Evolutionary conservation across 2,888 invertebrate genomes (phyloP).

Genomic region (Oscheius onirici): DNA sequence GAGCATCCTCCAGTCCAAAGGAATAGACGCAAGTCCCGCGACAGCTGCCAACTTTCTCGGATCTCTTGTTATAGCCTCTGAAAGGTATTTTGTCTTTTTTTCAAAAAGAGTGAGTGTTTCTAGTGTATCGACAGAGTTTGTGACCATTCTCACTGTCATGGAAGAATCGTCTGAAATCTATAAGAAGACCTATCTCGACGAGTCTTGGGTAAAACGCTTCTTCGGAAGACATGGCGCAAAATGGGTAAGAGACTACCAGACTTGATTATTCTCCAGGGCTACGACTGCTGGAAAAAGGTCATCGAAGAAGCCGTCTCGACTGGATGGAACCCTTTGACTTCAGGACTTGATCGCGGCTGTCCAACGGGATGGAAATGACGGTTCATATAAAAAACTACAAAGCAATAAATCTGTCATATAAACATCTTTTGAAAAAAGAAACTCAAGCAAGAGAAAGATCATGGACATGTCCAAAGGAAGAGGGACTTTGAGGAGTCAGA

Average conservation of each 20-base stretch:
- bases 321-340: background rate
- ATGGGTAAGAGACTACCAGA: background rate
- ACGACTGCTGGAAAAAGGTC: background rate
- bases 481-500: too few relatives aligned
- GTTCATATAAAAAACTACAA: too few relatives aligned
- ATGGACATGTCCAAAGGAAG: too few relatives aligned
- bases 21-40: background rate
- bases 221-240: background rate
- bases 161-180: background rate
- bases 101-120: background rate
- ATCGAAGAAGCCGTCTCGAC: background rate
- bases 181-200: background rate
- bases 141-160: background rate
- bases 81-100: too few relatives aligned
- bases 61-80: background rate
- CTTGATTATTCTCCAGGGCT: background rate
- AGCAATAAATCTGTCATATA: too few relatives aligned
- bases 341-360: background rate
- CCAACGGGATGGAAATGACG: background rate
- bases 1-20: background rate
- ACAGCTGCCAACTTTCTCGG: slow-evolving; percentile 8
- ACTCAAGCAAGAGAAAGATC: too few relatives aligned
- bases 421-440: too few relatives aligned
- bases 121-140: background rate
- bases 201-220: background rate